phyloP scores from a whole-genome alignment of 2,797 vertebrate genomes.

The Tokudaia muenninki region DNA sequence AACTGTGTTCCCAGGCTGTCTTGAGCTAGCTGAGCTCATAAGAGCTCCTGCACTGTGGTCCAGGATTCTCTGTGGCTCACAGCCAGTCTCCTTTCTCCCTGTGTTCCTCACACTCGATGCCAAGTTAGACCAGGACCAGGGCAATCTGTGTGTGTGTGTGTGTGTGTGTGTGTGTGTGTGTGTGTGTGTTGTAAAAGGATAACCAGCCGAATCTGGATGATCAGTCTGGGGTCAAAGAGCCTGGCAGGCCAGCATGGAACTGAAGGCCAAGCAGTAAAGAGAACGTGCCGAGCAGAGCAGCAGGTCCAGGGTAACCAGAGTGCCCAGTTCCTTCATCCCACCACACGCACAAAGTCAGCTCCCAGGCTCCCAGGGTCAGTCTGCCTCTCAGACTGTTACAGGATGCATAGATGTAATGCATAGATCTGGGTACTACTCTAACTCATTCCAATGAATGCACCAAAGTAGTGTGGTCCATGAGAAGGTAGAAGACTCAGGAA shows the following conservation, averaged over 20 bases:
- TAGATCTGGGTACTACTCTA: neutral
- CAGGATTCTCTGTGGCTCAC: neutral
- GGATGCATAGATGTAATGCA: neutral
- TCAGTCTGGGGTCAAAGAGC: neutral
- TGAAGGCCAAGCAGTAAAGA: neutral
- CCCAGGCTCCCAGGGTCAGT: neutral
- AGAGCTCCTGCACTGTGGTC: neutral
- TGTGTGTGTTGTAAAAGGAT: neutral
- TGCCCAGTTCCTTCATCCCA: neutral
- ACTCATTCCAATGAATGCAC: neutral
- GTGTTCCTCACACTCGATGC: rapidly evolving
- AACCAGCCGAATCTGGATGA: neutral
- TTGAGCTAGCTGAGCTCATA: neutral
- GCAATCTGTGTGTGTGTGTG: neutral
- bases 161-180: neutral
- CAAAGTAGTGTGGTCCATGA: neutral
- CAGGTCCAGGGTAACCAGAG: neutral
- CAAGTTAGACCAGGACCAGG: neutral
- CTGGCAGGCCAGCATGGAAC: neutral
- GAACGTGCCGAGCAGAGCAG: neutral
- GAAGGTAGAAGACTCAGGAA: neutral
- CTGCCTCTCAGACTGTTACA: neutral
- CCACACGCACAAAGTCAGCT: neutral
- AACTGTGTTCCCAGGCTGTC: neutral
- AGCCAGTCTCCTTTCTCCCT: neutral